Evolutionary conservation across 2,113 vertebrate species (phyloP), one percentile per base, ranked within the genome.

Genomic region (Misgurnus mizolepis): DNA sequence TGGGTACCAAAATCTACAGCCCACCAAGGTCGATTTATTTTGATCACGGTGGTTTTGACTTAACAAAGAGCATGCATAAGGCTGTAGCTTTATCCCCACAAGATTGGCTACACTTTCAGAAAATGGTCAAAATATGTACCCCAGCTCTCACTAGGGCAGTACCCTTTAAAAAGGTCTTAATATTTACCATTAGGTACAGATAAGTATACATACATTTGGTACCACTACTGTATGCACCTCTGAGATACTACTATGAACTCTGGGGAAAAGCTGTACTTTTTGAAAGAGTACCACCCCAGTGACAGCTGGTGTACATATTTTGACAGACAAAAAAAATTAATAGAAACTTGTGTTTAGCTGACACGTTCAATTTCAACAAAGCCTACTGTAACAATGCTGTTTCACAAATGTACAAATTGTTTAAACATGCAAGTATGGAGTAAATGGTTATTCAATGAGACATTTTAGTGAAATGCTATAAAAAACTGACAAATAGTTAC

Each of bases 1-100:
- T 64, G 17, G 43, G 17, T 79, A 41, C 71, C 70, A 85, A 43
- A 14, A 68, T 65, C 22, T 80, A 73, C 45, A 64, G 70, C 55
- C 67, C 76, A 81, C 58, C 66, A 79, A 81, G 22, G 45, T 56
- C 18, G 56, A 70, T 67, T 73, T 34, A 34, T 34, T 34, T 34
- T 40, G 65, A 58, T 14, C 39, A 50, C 34, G 10, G 65, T 15
- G 17, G 27, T 67, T 49, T 27, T 82, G 3, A 50, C 41, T 68
- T 8, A 72, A 67, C 61, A 50, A 81, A 60, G n/a, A 55, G 15
- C 53, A 65, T 45, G 79, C 61, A 41, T 39, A 80, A 18, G 70
- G 3, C 70, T 70, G 27, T 12, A 82, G 55, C 47, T 39, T 77
- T 7, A 47, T 41, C 18, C 43, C 43, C 34, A 81, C 62, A 41